Evolutionary conservation across 2,113 vertebrate species (phyloP).

Genomic region (Burhinus oedicnemus): DNA sequence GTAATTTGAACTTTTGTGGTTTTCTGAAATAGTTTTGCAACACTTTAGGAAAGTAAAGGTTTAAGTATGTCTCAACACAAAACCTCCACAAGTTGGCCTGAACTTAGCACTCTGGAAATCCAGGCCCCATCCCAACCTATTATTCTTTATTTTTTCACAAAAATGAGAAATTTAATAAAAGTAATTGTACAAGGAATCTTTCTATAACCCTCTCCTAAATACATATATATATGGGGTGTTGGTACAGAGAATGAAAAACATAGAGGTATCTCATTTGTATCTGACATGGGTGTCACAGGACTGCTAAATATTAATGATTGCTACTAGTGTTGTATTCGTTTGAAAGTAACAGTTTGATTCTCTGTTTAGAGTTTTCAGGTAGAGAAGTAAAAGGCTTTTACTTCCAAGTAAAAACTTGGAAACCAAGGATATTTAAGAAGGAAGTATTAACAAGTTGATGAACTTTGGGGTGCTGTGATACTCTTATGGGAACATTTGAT

Average conservation of each 20-base stretch:
- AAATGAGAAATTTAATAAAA: background rate
- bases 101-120: background rate
- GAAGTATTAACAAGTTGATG: background rate
- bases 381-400: background rate
- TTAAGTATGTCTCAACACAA: background rate
- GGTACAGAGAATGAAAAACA: background rate
- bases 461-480: background rate
- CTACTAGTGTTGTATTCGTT: background rate
- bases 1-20: background rate
- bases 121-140: background rate
- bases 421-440: background rate
- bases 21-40: background rate
- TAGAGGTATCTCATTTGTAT: background rate
- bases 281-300: fast-evolving
- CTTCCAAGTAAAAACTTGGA: background rate
- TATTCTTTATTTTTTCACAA: background rate
- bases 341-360: background rate
- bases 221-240: background rate
- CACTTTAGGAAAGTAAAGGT: background rate
- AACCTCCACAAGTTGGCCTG: background rate
- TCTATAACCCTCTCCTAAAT: background rate
- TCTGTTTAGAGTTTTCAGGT: background rate
- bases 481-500: background rate
- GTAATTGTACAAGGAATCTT: background rate
- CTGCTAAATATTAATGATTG: background rate